Evolutionary conservation across 2,888 invertebrate genomes (phyloP).

Genomic region (Helicoverpa assulta): DNA sequence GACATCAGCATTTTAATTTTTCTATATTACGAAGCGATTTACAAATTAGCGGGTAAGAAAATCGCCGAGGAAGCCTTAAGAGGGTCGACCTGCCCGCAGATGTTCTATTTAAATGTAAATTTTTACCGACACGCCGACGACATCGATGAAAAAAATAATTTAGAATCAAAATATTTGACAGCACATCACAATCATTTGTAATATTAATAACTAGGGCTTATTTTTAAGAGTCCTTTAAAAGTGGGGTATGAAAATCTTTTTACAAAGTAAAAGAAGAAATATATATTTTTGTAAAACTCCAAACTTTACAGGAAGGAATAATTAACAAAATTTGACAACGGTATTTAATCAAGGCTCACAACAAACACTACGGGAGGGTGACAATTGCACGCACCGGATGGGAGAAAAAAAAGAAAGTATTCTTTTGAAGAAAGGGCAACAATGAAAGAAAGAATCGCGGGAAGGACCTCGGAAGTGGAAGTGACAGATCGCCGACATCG

Average conservation of each 20-base stretch:
- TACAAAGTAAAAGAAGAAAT: constrained; percentile 17
- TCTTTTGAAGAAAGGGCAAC: constrained; percentile 88
- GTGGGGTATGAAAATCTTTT: constrained; percentile 20
- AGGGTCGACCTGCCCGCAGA: constrained; percentile 88
- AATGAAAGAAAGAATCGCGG: constrained; percentile 84
- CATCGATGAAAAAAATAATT: constrained; percentile 86
- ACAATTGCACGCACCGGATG: constrained; percentile 86
- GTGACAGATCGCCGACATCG: constrained; percentile 86
- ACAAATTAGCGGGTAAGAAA: constrained; percentile 90
- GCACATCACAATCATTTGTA: constrained; percentile 68
- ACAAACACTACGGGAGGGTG: constrained; percentile 86
- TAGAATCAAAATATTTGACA: constrained; percentile 84
- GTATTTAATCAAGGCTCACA: constrained; percentile 87
- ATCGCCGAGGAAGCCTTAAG: constrained; percentile 84
- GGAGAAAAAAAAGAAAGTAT: constrained; percentile 79
- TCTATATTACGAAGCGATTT: constrained; percentile 89
- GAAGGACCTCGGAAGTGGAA: constrained; percentile 86
- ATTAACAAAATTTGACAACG: constrained; percentile 83
- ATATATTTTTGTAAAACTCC: constrained; percentile 37
- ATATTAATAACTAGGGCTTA: constrained; percentile 51
- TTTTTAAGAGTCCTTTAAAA: constrained; percentile 46
- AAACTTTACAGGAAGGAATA: constrained; percentile 75
- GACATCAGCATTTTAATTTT: constrained; percentile 90
- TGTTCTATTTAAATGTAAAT: constrained; percentile 91
- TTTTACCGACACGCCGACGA: constrained; percentile 82